These are phyloP conservation scores for Myodes glareolus DNA, from an alignment of 2,113 vertebrate genomes.

Conservation along the genomic window DNA sequence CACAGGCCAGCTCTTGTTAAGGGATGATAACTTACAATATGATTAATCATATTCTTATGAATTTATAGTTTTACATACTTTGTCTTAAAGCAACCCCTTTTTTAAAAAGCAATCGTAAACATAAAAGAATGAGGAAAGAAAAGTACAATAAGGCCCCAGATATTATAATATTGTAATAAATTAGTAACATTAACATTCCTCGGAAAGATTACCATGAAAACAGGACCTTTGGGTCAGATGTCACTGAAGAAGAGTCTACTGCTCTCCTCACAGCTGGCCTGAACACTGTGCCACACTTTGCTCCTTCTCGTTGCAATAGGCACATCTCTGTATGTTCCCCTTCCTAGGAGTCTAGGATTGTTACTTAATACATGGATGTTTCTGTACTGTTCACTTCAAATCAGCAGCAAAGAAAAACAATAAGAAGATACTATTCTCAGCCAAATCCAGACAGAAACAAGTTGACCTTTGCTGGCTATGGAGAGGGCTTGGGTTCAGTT, in stretches of 20 bases:
- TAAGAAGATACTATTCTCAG: background rate
- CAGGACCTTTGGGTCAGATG: background rate
- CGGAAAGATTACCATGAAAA: background rate
- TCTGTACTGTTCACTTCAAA: background rate
- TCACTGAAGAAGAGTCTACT: background rate
- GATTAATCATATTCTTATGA: slow-evolving; percentile 42
- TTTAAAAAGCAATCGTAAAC: background rate
- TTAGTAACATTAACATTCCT: background rate
- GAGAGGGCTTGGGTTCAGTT: no score
- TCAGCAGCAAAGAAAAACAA: slow-evolving; percentile 34
- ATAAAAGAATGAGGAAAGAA: background rate
- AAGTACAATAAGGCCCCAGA: background rate
- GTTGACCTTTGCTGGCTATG: background rate
- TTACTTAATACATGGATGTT: background rate
- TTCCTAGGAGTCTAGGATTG: background rate
- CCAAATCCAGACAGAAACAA: slow-evolving; percentile 3
- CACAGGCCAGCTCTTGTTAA: background rate
- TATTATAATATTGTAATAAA: background rate
- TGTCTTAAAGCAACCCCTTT: slow-evolving; percentile 40
- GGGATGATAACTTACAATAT: slow-evolving; percentile 26
- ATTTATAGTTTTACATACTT: slow-evolving; percentile 33
- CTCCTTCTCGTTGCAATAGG: background rate
- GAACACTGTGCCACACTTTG: background rate
- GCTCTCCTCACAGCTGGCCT: background rate
- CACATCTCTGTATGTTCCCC: no score